Base-by-base conservation (phyloP, 1,140 invertebrate species). In the Heliconius hermathena region DNA sequence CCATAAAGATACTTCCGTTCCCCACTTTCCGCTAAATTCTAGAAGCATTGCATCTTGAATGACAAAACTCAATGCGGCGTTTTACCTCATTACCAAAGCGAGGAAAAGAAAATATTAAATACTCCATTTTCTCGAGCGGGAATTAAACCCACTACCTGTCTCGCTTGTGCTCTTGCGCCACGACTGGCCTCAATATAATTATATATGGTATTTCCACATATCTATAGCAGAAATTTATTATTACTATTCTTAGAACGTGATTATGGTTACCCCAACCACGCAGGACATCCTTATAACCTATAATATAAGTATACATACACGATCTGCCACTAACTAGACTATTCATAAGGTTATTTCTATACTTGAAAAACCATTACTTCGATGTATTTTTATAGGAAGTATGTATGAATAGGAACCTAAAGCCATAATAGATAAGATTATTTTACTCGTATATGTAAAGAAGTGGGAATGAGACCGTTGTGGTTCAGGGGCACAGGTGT, bases 281-380 rank as follows among this genome's bases (percentile, higher is more conserved):
- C 13, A 26, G 60, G 60, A 29, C 26, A 16, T 66, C 60, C 3
- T 66, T 66, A 18, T 66, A 66, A 8, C 60, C 60, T 26, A 29
- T 57, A 11, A 3, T 66, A 66, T 66, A 20, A 52, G 6, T 46
- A 29, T 29, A 66, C 26, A 29, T 29, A 29, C 26, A 66, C 60
- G 4, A 66, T 66, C 26, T 16, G 22, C 22, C 13, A 4, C 26
- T 66, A 66, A 66, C 9, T 66, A 66, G 22, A 66, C 26, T 66
- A 66, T 66, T 66, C 60, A 66, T 29, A 66, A 66, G 11, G 29
- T 66, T 66, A 66, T 66, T 29, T 66, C 60, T 66, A 13, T 66
- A 29, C 26, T 9, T 60, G 57, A 26, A 60, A 60, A n/a, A 46
- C 41, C 57, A 6, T 60, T 60, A 60, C 22, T 60, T 22, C 9